Evolutionary conservation across 2,797 vertebrate species (phyloP), one percentile per base, ranked within the genome.

Genomic region (Apogon hyalosoma): DNA sequence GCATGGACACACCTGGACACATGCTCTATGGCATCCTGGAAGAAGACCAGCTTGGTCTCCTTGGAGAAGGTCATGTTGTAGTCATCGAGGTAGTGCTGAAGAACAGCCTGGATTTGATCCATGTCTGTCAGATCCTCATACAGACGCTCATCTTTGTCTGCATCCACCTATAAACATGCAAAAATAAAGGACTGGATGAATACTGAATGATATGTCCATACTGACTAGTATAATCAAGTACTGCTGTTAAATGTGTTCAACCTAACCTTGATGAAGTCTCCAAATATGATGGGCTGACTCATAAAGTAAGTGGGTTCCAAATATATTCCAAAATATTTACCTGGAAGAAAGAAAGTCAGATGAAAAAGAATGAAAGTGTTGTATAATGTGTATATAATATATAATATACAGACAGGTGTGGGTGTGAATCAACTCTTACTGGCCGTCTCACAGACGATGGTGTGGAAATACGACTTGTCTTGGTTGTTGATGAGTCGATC

Each of bases 1-100:
- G 1, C 4, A 46, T 46, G 3, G 49, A 51, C 46, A 46, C 50
- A 97, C 96, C 96, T 95, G 59, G 95, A 94, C 58, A 96, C 93
- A 14, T 97, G 96, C 62, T 97, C 95, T 31, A 96, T 59, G 12
- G 96, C 96, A 69, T 97, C 96, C 79, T 95, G 96, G 84, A 96
- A 96, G 85, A 96, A 97, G 31, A 97, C 95, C 54, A 96, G 77
- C 82, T 94, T 96, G 46, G 91, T 92, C 75, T 96, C 95, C 73
- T 97, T 97, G 59, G 95, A 83, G 53, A 92, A 95, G 70, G 71
- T 89, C 68, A 94, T 77, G 80, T 95, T 97, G 83, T 96, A 96
- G 83, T 96, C 95, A 51, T 95, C 93, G 1, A 96, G 93, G 68
- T 96, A 96, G 66, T 96, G 95, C 69, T 95, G 94, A 18, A 97